Conservation (phyloP, 2,888 invertebrate species). For the Himalopsyche anomala region DNA sequence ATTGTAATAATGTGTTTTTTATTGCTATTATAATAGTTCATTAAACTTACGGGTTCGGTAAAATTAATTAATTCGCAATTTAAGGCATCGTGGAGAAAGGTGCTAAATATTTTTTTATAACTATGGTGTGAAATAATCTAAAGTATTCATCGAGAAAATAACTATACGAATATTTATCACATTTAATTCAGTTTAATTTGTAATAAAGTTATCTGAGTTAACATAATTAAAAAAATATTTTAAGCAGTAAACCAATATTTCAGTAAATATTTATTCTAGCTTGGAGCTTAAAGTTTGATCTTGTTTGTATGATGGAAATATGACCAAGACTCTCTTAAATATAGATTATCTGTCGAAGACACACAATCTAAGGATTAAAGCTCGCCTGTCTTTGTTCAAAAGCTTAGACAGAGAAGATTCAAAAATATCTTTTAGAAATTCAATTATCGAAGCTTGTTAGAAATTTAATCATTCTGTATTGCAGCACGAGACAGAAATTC, state of each 20-base stretch:
- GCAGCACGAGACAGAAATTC: neutral
- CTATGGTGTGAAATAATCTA: neutral
- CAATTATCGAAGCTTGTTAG: slow-evolving; percentile 14
- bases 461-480: neutral
- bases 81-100: too few species aligned
- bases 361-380: neutral
- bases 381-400: neutral
- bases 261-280: neutral
- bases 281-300: neutral
- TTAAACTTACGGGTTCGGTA: too few species aligned
- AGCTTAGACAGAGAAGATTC: slow-evolving; percentile 2
- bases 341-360: neutral
- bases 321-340: slow-evolving; percentile 3
- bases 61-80: too few species aligned
- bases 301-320: slow-evolving; percentile 4
- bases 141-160: neutral
- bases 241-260: neutral
- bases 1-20: too few species aligned
- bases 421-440: slow-evolving; percentile 15
- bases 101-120: too few species aligned
- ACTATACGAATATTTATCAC: neutral
- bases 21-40: too few species aligned
- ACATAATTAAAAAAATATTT: neutral
- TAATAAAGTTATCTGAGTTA: neutral
- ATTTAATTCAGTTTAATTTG: too few species aligned